phyloP scores from a whole-genome alignment of 1,140 invertebrate species.

The Heliconius eleuchia region DNA sequence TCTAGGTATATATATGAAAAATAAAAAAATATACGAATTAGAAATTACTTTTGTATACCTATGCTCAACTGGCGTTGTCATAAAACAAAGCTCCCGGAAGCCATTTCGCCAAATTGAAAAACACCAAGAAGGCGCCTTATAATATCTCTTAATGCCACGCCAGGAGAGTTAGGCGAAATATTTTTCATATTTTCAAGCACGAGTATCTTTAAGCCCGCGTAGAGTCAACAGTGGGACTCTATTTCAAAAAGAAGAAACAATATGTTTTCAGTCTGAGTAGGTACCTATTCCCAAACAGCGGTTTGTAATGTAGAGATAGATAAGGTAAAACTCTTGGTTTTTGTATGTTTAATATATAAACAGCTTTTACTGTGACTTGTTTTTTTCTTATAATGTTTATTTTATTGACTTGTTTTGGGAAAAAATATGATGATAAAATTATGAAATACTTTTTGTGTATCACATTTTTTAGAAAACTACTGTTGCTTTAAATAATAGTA shows the following conservation, averaged over 20 bases:
- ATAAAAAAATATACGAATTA: neutral
- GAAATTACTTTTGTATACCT: neutral
- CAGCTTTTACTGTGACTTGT: neutral
- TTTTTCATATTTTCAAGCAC: constrained; percentile 62
- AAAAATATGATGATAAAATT: too few species aligned
- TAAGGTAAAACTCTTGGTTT: constrained; percentile 40
- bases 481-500: neutral
- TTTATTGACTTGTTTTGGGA: too few species aligned
- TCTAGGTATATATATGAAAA: neutral
- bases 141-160: constrained; percentile 60
- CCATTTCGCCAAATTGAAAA: constrained; percentile 76
- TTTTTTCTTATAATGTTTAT: too few species aligned
- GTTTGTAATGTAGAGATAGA: constrained; percentile 1
- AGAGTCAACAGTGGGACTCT: constrained; percentile 9
- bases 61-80: constrained; percentile 31
- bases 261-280: neutral
- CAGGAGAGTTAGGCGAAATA: constrained; percentile 44
- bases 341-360: constrained; percentile 14
- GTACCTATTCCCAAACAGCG: neutral
- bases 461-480: too few species aligned
- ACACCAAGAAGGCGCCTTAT: constrained; percentile 60
- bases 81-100: constrained; percentile 51
- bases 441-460: too few species aligned
- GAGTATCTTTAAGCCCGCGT: neutral
- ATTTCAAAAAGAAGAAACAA: neutral